Percentiles rank a stretch among this genome's conserved stretches.
Conservation (phyloP, 1,140 invertebrate genomes). For the Druon quercuslanigerum region DNA sequence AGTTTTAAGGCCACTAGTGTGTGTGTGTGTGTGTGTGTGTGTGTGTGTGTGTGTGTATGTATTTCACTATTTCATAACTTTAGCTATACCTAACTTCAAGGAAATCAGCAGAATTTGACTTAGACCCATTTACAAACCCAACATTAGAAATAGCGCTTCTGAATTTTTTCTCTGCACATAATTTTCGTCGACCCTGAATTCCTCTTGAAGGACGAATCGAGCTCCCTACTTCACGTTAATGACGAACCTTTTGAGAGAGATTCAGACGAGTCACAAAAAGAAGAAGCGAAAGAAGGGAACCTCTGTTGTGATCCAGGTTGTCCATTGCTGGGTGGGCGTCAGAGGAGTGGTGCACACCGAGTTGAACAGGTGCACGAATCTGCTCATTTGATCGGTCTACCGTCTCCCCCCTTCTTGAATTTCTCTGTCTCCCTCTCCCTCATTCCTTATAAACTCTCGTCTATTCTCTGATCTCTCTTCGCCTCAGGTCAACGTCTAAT, state of each 20-base stretch:
- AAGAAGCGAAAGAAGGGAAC: slow-evolving; percentile 11
- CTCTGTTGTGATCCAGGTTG: slow-evolving; percentile 20
- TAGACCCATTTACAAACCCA: not conserved
- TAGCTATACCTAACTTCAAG: too few relatives aligned
- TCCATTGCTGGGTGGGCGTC: slow-evolving; percentile 28
- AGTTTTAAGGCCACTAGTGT: too few relatives aligned
- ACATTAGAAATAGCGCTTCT: too few relatives aligned
- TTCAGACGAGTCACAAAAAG: not conserved
- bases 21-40: too few relatives aligned
- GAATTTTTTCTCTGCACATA: not conserved
- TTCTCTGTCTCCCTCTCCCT: slow-evolving; percentile 40
- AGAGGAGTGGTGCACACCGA: slow-evolving; percentile 34
- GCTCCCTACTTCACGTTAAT: not conserved
- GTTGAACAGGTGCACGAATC: slow-evolving; percentile 54
- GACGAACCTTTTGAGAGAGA: slow-evolving; percentile 13
- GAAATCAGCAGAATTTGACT: not conserved
- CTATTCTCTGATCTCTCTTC: slow-evolving; percentile 28
- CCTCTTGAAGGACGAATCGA: not conserved
- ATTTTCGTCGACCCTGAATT: not conserved
- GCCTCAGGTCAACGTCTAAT: slow-evolving; percentile 62
- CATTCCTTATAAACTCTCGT: slow-evolving; percentile 24
- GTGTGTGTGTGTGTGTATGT: too few relatives aligned
- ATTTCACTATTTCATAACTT: too few relatives aligned
- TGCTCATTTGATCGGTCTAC: not conserved
- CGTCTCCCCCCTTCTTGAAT: slow-evolving; percentile 3